Evolutionary conservation across 2,797 vertebrate species (phyloP).

Genomic region (Luscinia megarhynchos): DNA sequence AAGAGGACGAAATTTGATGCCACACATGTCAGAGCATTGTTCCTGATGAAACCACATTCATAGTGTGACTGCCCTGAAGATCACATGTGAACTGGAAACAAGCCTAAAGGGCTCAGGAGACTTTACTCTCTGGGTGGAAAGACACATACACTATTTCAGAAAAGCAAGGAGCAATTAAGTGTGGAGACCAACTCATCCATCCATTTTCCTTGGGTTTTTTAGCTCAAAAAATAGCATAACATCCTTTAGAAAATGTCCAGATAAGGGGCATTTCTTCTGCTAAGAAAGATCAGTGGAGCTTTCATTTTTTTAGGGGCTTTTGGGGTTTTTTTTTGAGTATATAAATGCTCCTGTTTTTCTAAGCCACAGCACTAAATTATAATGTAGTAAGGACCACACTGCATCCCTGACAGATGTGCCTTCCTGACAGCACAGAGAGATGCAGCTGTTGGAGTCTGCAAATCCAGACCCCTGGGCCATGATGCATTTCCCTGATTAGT

Average conservation of each 20-base stretch:
- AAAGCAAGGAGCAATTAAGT: not conserved
- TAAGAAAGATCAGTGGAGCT: not conserved
- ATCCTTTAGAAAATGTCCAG: not conserved
- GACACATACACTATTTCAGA: not conserved
- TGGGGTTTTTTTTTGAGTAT: not conserved
- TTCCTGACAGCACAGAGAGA: slow-evolving; percentile 11
- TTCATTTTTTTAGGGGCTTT: not conserved
- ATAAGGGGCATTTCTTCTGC: not conserved
- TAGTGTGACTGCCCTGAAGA: not conserved
- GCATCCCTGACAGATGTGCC: slow-evolving; percentile 5
- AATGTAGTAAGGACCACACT: slow-evolving; percentile 3
- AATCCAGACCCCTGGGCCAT: slow-evolving; percentile 35
- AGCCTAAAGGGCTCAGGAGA: not conserved
- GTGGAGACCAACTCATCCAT: not conserved
- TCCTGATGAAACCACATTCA: not conserved
- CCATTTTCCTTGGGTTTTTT: not conserved
- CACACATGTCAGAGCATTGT: not conserved
- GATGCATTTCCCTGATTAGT: slow-evolving; percentile 21
- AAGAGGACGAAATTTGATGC: not conserved
- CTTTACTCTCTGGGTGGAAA: not conserved
- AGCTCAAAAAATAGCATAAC: not conserved
- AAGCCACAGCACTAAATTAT: not conserved
- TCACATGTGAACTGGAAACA: not conserved
- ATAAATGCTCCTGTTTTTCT: not conserved
- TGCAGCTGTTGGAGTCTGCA: slow-evolving; percentile 36